These are phyloP conservation scores for Leucozona laternaria DNA, from an alignment of 2,888 invertebrate species.

Conservation along the genomic window DNA sequence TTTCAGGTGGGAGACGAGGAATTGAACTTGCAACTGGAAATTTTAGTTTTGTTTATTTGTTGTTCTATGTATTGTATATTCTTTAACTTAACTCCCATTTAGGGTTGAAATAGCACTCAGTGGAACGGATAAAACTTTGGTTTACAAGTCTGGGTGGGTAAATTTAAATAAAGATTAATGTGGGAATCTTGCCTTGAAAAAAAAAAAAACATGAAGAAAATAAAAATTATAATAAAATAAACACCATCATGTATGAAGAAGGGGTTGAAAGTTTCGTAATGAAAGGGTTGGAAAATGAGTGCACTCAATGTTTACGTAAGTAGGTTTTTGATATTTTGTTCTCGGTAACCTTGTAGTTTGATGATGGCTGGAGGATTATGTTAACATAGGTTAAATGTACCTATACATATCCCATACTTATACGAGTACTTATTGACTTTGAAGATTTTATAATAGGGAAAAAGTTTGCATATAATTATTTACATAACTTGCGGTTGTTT, in stretches of 20 bases:
- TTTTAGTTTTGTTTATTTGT: constrained; percentile 14
- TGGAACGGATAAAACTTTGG: constrained; percentile 73
- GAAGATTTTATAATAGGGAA: constrained; percentile 45
- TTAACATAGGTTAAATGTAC: constrained; percentile 5
- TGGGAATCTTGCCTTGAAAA: constrained; percentile 67
- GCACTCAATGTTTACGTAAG: background rate
- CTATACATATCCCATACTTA: background rate
- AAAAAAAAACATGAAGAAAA: constrained; percentile 5
- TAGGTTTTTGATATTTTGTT: constrained; percentile 22
- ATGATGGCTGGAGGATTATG: constrained; percentile 37
- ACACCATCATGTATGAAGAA: background rate
- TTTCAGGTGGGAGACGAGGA: too few species aligned
- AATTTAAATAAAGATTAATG: constrained; percentile 75
- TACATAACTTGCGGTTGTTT: constrained; percentile 34
- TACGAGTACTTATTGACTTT: constrained; percentile 40
- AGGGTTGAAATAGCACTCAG: constrained; percentile 75
- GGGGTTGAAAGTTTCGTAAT: background rate
- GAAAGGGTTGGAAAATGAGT: constrained; percentile 1
- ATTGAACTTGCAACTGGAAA: constrained; percentile 41
- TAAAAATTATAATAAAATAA: constrained; percentile 35
- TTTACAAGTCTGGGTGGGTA: constrained; percentile 56
- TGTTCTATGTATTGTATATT: constrained; percentile 2
- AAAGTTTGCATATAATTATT: constrained; percentile 26
- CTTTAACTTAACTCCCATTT: constrained; percentile 44
- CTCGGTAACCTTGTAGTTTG: constrained; percentile 58